Evolutionary conservation across 1,140 invertebrate species (phyloP), one percentile per base, ranked within the genome.

Genomic region (Drosophila subpulchrella): DNA sequence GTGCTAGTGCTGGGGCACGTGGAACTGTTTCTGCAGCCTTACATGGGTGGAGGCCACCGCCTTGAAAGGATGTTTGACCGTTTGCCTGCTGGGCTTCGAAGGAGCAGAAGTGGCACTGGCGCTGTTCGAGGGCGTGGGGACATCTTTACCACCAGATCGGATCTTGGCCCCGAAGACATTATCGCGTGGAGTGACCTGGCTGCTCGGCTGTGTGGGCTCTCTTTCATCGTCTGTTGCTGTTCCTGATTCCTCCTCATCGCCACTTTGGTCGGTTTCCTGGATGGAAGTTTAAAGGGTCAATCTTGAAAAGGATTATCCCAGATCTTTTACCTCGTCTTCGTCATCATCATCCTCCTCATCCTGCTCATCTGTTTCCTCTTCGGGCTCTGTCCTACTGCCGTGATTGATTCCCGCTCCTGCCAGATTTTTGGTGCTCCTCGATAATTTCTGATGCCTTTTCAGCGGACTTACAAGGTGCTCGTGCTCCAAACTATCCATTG

Each of bases 31-130:
- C 73, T 91, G 90, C 68, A 90, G 67, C 59, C 90, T 84, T 68
- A 91, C 85, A 75, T 91, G 90, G 24, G 90, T 84, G 17, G 90
- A 76, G 20, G 90, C 82, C 55, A 86, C 80, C n/a, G 90, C 90
- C 63, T 91, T 91, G 8, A 91, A 91, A 7, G 89, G 90, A 76
- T 91, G 90, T 24, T 91, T 91, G 20, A 86, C 73, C 4, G 67
- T 63, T 42, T 84, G 81, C 4, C 84, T 53, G 7, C 47, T 32
- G 0, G 85, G 76, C 20, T 88, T 88, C 5, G 59, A 30, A 3
- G 73, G 48, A 13, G 59, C 44, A 15, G 66, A 7, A 34, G 36
- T 61, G 12, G 38, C 60, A 53, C 61, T 38, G 20, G 30, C 24
- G 12, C 60, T 44, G 6, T 60, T 53, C 10, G 63, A 48, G 0